Evolutionary conservation across 2,888 invertebrate species (phyloP).

Genomic region (Drosophila flavopinicola): DNA sequence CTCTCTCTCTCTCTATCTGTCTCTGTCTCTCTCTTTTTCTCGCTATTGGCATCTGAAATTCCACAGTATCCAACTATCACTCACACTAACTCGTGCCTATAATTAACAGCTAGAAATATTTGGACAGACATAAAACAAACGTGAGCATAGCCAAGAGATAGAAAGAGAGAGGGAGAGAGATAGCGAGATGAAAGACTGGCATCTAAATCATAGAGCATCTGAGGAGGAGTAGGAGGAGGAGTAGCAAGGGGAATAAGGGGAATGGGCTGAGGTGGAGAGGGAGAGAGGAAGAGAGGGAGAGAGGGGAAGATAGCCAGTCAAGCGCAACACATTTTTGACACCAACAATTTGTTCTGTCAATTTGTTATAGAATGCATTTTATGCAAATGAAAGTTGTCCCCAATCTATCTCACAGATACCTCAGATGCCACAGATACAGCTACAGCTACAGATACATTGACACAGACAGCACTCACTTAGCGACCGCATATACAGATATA

Average conservation of each 20-base stretch:
- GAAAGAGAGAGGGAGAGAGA: background rate
- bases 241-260: too few species aligned
- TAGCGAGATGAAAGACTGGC: conserved; percentile 10
- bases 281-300: background rate
- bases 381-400: conserved; percentile 74
- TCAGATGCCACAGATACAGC: background rate
- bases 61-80: conserved; percentile 42
- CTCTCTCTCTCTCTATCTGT: too few species aligned
- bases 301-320: background rate
- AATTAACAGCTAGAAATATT: conserved; percentile 74
- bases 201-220: conserved; percentile 43
- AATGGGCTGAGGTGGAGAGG: too few species aligned
- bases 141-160: conserved; percentile 11
- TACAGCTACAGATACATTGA: conserved; percentile 3
- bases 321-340: conserved; percentile 62
- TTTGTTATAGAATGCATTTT: conserved; percentile 66
- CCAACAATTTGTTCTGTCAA: conserved; percentile 72
- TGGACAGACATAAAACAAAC: conserved; percentile 64
- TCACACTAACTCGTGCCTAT: conserved; percentile 73
- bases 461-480: conserved; percentile 15
- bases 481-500: conserved; percentile 1
- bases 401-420: conserved; percentile 51
- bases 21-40: background rate
- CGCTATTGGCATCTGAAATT: conserved; percentile 34
- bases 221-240: too few species aligned